Evolutionary conservation across 1,140 invertebrate species (phyloP).

Genomic region (Trichoplusia ni): DNA sequence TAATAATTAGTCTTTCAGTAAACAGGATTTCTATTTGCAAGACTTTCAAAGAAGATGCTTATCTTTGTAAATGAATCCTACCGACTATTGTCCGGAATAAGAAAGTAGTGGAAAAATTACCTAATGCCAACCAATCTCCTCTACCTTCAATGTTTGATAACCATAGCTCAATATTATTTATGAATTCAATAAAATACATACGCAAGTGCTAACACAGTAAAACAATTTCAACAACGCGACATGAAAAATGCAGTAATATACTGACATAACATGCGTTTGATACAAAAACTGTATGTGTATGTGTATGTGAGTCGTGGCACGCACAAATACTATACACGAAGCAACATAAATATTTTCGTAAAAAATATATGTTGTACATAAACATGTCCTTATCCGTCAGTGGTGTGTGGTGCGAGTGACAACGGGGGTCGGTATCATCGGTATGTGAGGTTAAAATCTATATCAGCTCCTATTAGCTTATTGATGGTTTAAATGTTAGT

Average conservation of each 20-base stretch:
- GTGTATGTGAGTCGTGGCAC: conserved; percentile 12
- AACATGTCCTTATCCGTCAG: conserved; percentile 44
- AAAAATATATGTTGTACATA: conserved; percentile 39
- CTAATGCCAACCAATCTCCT: no score
- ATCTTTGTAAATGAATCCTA: no score
- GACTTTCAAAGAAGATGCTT: no score
- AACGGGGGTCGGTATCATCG: background rate
- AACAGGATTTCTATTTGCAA: no score
- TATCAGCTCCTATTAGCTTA: no score
- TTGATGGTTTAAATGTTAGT: no score
- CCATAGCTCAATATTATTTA: conserved; percentile 12
- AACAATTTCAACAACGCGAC: conserved; percentile 9
- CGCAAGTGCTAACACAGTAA: background rate
- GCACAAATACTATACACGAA: conserved; percentile 18
- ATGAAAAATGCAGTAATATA: conserved; percentile 20
- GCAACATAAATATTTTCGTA: conserved; percentile 32
- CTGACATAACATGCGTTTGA: conserved; percentile 28
- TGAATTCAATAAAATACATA: conserved; percentile 3
- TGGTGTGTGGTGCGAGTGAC: background rate
- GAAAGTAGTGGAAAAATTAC: no score
- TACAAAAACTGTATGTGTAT: background rate
- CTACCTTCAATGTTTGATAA: background rate
- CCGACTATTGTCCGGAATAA: no score
- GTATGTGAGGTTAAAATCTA: no score
- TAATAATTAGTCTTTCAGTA: no score